Evolutionary conservation across 2,888 invertebrate species (phyloP), one percentile per base, ranked within the genome.

Genomic region (Eumacrocentrus americanus): DNA sequence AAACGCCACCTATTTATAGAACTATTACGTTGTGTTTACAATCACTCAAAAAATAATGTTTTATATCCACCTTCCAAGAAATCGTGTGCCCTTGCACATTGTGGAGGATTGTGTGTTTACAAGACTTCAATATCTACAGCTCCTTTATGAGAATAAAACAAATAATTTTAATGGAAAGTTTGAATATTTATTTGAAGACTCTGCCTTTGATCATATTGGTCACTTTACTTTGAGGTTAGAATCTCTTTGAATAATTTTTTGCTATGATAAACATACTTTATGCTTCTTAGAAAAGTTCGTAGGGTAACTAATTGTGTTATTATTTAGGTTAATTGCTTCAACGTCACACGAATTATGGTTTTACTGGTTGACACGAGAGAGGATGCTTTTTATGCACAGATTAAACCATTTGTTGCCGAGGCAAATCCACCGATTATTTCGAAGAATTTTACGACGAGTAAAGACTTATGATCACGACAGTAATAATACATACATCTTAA

Each of bases 121-220:
- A 64, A 82, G 87, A 65, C 75, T 87, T 57, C 79, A 83, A 57
- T 85, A 84, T 73, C 81, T 87, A 63, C 81, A 81, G 69, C 70
- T 78, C 3, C 61, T 84, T 57, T 69, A 76, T 42, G 76, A 76
- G 44, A 73, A 76, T 23, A 75, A 81, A 56, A 62, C 71, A 52
- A 67, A 68, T 11, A 65, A 67, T 62, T 85, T 84, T 61, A 67
- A 70, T 50, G 84, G 83, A 46, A 77, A 78, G 60, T 79, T 79
- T 60, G 85, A 87, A 76, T 87, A 83, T 78, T 79, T 87, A 42
- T 74, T 86, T 11, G 87, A 87, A 76, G 86, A 85, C 64, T 85
- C 86, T 61, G 67, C 82, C 7, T 83, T 85, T 64, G 88, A 88
- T 68, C 84, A 84, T 63, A 82, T 85, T 44, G 86, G 87, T 35